Percentiles rank a stretch among this genome's conserved stretches.
These are phyloP conservation scores for Platysternon megacephalum DNA, from an alignment of 2,113 vertebrate genomes.

Conservation along the genomic window DNA sequence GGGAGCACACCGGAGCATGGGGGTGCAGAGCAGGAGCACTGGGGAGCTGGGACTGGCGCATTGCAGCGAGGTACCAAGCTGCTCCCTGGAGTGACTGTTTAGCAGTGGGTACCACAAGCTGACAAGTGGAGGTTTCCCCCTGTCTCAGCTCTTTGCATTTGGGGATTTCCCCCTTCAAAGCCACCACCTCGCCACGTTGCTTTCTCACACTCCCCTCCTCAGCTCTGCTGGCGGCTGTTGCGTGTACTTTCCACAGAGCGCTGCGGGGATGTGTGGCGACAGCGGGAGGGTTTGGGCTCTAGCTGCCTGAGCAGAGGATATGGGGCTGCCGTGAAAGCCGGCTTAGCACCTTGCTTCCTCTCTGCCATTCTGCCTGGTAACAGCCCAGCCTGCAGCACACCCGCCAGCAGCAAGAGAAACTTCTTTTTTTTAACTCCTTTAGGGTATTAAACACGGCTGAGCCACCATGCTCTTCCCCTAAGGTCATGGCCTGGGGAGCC, in stretches of 20 bases:
- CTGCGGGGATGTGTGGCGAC: background rate
- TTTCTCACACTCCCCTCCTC: background rate
- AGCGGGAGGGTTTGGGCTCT: background rate
- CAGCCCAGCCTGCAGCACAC: background rate
- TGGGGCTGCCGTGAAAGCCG: background rate
- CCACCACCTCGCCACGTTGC: background rate
- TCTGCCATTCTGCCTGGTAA: background rate
- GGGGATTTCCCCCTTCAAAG: background rate
- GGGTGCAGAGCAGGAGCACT: background rate
- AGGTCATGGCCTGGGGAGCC: background rate
- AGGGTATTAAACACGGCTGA: accelerated
- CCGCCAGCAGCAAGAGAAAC: accelerated
- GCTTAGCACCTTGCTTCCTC: background rate
- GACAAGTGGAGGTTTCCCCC: background rate
- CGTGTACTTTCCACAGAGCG: background rate
- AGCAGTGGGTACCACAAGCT: background rate
- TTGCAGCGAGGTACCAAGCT: background rate
- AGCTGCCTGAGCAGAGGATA: background rate
- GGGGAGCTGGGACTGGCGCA: background rate
- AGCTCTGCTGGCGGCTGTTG: accelerated
- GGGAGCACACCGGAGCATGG: background rate
- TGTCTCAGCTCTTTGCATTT: background rate
- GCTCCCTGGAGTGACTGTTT: background rate
- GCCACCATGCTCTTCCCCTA: background rate
- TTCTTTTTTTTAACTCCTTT: background rate